Evolutionary conservation across 2,797 vertebrate species (phyloP).

Genomic region (Microchirus variegatus): DNA sequence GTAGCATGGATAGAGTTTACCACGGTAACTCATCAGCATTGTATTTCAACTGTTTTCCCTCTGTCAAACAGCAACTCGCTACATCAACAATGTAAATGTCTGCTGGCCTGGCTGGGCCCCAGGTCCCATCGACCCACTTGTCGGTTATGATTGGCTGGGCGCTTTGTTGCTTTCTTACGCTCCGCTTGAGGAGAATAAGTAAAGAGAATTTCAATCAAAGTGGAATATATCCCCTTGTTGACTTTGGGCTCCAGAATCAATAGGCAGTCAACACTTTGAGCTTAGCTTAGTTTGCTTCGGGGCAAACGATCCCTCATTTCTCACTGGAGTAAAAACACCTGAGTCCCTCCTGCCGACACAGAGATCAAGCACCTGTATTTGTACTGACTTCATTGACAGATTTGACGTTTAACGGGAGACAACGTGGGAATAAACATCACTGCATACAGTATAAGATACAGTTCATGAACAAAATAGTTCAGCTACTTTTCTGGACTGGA

Average conservation of each 20-base stretch:
- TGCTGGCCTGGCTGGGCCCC: conserved; percentile 41
- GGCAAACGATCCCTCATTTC: conserved; percentile 57
- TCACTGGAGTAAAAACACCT: conserved; percentile 54
- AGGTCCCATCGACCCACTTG: conserved; percentile 67
- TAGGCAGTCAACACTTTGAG: conserved; percentile 71
- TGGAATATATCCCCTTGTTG: conserved; percentile 73
- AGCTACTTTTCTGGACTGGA: conserved; percentile 1
- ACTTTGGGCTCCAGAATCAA: conserved; percentile 67
- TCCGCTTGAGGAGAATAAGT: conserved; percentile 68
- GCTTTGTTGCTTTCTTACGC: conserved; percentile 66
- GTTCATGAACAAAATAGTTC: not conserved
- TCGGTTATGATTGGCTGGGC: conserved; percentile 74
- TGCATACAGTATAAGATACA: not conserved
- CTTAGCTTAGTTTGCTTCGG: conserved; percentile 60
- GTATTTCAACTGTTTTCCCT: conserved; percentile 49
- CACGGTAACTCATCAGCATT: conserved; percentile 60
- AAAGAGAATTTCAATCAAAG: conserved; percentile 76
- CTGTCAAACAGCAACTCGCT: conserved; percentile 49
- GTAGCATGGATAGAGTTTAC: conserved; percentile 45
- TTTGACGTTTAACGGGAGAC: not conserved
- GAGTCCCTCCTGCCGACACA: conserved; percentile 48
- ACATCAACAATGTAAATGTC: conserved; percentile 66
- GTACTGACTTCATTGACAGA: conserved; percentile 13
- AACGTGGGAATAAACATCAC: not conserved
- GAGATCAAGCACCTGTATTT: conserved; percentile 36